Conservation (phyloP, 2,113 vertebrate genomes). For the Vanacampus margaritifer region DNA sequence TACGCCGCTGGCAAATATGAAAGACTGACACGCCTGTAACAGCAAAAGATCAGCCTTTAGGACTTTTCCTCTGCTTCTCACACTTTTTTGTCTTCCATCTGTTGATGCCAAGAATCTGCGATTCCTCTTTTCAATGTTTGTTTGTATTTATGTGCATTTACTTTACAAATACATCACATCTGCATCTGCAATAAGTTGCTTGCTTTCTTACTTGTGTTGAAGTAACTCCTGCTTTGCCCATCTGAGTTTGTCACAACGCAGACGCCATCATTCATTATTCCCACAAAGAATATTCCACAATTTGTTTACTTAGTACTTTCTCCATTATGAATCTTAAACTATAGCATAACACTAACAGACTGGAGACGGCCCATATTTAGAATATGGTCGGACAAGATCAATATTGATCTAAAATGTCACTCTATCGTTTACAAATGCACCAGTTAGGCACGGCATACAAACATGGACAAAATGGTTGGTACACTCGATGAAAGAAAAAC, state of each 20-base stretch:
- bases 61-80: constrained; percentile 41
- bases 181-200: constrained; percentile 38
- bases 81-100: constrained; percentile 38
- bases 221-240: constrained; percentile 7
- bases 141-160: constrained; percentile 61
- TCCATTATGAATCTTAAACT: too few relatives aligned
- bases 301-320: too few relatives aligned
- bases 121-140: constrained; percentile 38
- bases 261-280: not conserved
- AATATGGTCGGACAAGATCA: too few relatives aligned
- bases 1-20: constrained; percentile 44
- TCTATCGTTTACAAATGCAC: too few relatives aligned
- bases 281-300: not conserved
- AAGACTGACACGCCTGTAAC: constrained; percentile 63
- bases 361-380: too few relatives aligned
- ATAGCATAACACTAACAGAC: too few relatives aligned
- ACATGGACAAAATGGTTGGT: too few relatives aligned
- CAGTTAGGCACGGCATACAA: too few relatives aligned
- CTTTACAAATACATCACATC: constrained; percentile 50
- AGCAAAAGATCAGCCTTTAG: constrained; percentile 51
- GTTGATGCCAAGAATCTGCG: constrained; percentile 37
- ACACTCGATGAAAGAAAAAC: too few relatives aligned
- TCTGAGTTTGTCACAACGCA: not conserved
- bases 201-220: constrained; percentile 13
- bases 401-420: too few relatives aligned